Evolutionary conservation across 2,113 vertebrate species (phyloP).

Genomic region (Nanorana parkeri): DNA sequence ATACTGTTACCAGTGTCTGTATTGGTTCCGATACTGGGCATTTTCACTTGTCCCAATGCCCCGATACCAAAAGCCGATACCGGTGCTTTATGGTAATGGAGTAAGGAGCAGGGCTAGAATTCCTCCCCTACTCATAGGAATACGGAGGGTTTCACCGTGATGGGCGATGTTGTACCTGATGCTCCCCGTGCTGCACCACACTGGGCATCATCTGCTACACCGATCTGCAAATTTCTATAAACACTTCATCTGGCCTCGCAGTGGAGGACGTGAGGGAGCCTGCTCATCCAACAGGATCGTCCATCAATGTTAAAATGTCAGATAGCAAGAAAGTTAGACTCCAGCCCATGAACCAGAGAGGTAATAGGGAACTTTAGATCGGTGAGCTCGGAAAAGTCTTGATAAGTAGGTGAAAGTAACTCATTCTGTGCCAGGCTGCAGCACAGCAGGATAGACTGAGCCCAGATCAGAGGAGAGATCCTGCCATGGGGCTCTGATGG

Average conservation of each 20-base stretch:
- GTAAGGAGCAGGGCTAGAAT: conserved; percentile 37
- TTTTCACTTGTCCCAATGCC: too few relatives aligned
- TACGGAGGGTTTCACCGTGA: not conserved
- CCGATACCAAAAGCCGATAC: too few relatives aligned
- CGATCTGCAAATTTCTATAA: not conserved
- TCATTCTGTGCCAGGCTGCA: conserved; percentile 2
- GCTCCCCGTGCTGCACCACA: not conserved
- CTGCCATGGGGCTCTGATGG: not conserved
- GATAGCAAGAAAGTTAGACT: conserved; percentile 96
- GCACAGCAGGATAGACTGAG: too few relatives aligned
- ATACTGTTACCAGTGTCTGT: too few relatives aligned
- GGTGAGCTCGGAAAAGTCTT: not conserved
- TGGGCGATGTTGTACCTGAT: conserved; percentile 16
- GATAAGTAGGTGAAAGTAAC: conserved; percentile 33
- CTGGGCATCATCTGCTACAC: conserved; percentile 14
- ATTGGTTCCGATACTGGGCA: too few relatives aligned
- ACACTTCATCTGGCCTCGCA: conserved; percentile 27
- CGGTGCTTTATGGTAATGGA: conserved; percentile 51
- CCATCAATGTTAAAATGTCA: conserved; percentile 83
- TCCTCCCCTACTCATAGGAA: conserved; percentile 9
- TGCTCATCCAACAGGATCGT: conserved; percentile 6
- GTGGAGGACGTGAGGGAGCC: too few relatives aligned
- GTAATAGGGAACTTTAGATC: conserved; percentile 71
- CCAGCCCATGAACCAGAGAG: conserved; percentile 95
- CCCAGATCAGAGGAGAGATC: not conserved